Conservation (phyloP, 1,140 invertebrate species). For the Rhyzopertha dominica region DNA sequence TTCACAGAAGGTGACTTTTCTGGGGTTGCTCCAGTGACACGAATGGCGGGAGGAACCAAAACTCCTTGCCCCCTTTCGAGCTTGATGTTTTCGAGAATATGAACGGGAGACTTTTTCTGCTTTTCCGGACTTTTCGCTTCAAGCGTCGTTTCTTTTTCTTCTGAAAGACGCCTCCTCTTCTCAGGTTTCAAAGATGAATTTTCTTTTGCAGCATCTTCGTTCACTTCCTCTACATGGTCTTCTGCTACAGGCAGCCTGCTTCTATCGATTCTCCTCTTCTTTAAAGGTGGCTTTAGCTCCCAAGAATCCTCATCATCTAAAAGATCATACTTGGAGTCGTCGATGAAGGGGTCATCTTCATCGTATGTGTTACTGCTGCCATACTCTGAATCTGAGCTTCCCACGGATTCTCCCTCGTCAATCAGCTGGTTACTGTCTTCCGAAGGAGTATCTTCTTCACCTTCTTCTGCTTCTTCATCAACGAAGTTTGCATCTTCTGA, state of each 20-base stretch:
- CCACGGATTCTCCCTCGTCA: constrained; percentile 36
- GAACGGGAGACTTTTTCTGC: constrained; percentile 2
- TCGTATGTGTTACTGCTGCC: constrained; percentile 27
- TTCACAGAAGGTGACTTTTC: neutral
- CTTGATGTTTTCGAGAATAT: neutral
- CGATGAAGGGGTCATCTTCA: constrained; percentile 33
- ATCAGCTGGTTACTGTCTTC: constrained; percentile 36
- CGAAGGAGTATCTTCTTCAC: constrained; percentile 36
- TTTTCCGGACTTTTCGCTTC: neutral
- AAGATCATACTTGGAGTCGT: constrained; percentile 28
- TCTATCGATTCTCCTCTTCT: constrained; percentile 15
- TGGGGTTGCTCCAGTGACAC: neutral
- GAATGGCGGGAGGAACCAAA: neutral
- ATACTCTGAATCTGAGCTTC: constrained; percentile 23
- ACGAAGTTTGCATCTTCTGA: constrained; percentile 5
- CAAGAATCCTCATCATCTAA: constrained; percentile 14
- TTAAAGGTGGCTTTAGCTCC: constrained; percentile 9
- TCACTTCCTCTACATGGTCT: neutral
- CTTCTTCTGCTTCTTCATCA: constrained; percentile 27
- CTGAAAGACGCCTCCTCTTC: constrained; percentile 10
- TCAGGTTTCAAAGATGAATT: neutral
- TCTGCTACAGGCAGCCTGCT: constrained; percentile 13
- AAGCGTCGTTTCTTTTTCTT: neutral
- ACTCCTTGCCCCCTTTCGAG: neutral
- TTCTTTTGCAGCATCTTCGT: neutral